Conservation (phyloP, 2,797 vertebrate genomes). For the Xenopus petersii region DNA sequence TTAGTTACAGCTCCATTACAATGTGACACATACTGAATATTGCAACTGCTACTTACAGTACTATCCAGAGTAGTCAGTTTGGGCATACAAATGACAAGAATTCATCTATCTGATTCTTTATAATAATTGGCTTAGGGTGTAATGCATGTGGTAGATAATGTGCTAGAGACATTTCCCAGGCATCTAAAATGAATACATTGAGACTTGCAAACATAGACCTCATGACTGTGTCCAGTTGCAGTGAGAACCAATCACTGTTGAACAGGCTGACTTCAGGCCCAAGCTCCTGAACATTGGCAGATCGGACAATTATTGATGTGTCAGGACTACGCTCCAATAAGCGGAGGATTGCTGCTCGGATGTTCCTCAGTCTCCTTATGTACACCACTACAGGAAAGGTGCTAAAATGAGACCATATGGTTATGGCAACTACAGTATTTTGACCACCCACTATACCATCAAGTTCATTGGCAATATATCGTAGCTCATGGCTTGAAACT, state of each 20-base stretch:
- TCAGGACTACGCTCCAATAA: constrained; percentile 85
- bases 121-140: constrained; percentile 83
- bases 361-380: constrained; percentile 85
- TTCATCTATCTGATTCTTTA: constrained; percentile 89
- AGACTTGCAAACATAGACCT: constrained; percentile 89
- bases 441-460: constrained; percentile 83
- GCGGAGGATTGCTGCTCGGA: constrained; percentile 78
- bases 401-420: constrained; percentile 96
- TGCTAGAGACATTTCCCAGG: constrained; percentile 93
- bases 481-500: constrained; percentile 82
- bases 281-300: constrained; percentile 84
- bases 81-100: constrained; percentile 87
- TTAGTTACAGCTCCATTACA: no score
- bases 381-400: constrained; percentile 91
- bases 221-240: constrained; percentile 83
- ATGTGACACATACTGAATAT: no score
- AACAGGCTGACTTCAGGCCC: constrained; percentile 88
- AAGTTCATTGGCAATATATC: constrained; percentile 89
- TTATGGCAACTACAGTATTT: constrained; percentile 83
- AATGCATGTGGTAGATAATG: constrained; percentile 86
- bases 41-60: no score
- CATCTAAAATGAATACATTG: constrained; percentile 85
- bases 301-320: constrained; percentile 81
- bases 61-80: constrained; percentile 49
- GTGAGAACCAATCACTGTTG: constrained; percentile 95